Evolutionary conservation across 2,113 vertebrate species (phyloP).

Genomic region (Coreoperca whiteheadi): DNA sequence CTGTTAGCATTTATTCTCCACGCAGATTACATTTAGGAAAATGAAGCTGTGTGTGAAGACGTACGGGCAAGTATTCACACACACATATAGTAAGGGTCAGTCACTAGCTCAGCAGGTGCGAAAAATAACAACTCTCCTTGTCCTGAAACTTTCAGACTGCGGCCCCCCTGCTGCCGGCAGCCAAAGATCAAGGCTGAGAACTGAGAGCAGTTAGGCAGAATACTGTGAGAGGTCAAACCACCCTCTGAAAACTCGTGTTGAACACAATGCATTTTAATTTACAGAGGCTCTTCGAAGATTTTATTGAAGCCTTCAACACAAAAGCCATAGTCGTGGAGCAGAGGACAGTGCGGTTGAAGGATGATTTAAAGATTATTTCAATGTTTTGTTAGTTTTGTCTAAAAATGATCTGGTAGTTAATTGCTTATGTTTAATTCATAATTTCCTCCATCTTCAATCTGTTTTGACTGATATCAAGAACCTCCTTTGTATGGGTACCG

Average conservation of each 20-base stretch:
- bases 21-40: not conserved
- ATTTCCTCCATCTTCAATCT: not conserved
- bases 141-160: slow-evolving; percentile 36
- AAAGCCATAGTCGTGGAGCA: not conserved
- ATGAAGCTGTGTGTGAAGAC: not conserved
- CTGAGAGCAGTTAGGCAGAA: not conserved
- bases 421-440: not conserved
- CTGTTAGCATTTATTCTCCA: not conserved
- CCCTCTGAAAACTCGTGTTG: slow-evolving; percentile 22
- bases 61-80: not conserved
- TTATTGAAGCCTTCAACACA: not conserved
- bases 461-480: no score
- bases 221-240: slow-evolving; percentile 9
- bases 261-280: slow-evolving; percentile 22
- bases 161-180: slow-evolving; percentile 25
- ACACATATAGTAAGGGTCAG: slow-evolving; percentile 1
- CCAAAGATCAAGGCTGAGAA: slow-evolving; percentile 50
- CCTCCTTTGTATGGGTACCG: not conserved
- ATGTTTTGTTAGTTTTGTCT: not conserved
- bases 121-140: slow-evolving; percentile 62
- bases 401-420: not conserved
- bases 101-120: slow-evolving; percentile 55
- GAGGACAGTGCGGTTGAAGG: not conserved
- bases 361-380: slow-evolving; percentile 10
- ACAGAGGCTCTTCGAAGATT: slow-evolving; percentile 19